Evolutionary conservation across 2,797 vertebrate genomes (phyloP).

Genomic region (Acipenser ruthenus): DNA sequence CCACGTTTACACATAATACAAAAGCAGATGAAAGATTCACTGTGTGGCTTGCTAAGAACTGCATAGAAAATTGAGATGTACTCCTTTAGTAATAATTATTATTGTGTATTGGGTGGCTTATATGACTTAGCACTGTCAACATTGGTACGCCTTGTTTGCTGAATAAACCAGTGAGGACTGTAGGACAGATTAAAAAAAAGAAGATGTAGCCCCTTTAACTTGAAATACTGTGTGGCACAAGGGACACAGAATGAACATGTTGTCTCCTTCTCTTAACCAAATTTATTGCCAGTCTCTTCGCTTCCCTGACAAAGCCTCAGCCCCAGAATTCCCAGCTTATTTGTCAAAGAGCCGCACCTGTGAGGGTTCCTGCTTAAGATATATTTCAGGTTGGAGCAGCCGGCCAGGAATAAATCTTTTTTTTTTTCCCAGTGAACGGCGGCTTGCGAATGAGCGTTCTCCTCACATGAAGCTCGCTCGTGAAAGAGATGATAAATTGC

Average conservation of each 20-base stretch:
- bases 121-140: no score
- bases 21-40: no score
- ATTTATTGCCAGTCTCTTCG: slow-evolving; percentile 80
- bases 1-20: no score
- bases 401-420: slow-evolving; percentile 82
- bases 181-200: slow-evolving; percentile 25
- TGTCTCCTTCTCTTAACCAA: slow-evolving; percentile 79
- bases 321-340: slow-evolving; percentile 71
- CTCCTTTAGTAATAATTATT: no score
- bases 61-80: no score
- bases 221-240: slow-evolving; percentile 44
- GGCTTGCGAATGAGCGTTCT: slow-evolving; percentile 67
- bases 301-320: slow-evolving; percentile 72
- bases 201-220: slow-evolving; percentile 58
- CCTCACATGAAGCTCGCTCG: slow-evolving; percentile 61
- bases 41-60: no score
- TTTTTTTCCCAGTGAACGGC: slow-evolving; percentile 42
- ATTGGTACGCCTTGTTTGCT: no score
- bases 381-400: slow-evolving; percentile 69
- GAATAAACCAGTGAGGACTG: no score
- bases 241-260: slow-evolving; percentile 57
- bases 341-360: slow-evolving; percentile 90
- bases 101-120: no score
- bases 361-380: slow-evolving; percentile 80
- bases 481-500: slow-evolving; percentile 93